Evolutionary conservation across 2,888 invertebrate species (phyloP), one percentile per base, ranked within the genome.

Genomic region (Cosmorhoe ocellata): DNA sequence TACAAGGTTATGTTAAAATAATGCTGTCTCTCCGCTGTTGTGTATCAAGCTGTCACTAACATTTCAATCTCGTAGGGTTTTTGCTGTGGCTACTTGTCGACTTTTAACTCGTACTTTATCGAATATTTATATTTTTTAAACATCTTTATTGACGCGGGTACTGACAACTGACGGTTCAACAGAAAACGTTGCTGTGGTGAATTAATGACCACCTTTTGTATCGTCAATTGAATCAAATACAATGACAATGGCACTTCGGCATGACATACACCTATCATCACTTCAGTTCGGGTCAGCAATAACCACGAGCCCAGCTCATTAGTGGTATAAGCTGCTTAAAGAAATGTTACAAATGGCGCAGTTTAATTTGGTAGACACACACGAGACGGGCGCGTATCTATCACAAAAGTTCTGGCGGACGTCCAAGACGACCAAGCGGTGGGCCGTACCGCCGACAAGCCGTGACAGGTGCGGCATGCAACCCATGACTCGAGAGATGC

Each of bases 361-460:
- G 87, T 88, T 88, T 89, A 88, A 90, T 88, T 89, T 86, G 79
- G 87, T 88, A 85, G 90, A 89, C 88, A 82, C 80, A 83, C 78
- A 69, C 81, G 83, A 84, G 85, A 86, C 86, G 73, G 70, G 79
- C 65, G 75, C 76, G 77, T 86, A 88, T 89, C 82, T 82, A 86
- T 89, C 88, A 87, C 76, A 72, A 71, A 67, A 71, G 69, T 72
- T 77, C 87, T 89, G 90, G 89, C 90, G 75, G 59, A 50, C 68
- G 76, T 82, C 90, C 90, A 90, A 89, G 74, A 40, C 73, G 76
- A 74, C 79, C 86, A 80, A 86, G 83, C 79, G 88, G 90, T 86
- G 88, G 88, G 88, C 85, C 77, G 83, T 68, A 69, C 81, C 77
- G 84, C 57, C 80, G 85, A 90, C 85, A 74, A 70, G 78, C 67